Percentiles rank a stretch among this genome's conserved stretches.
Evolutionary conservation across 2,113 vertebrate species (phyloP).

Genomic region (Mesitornis unicolor): DNA sequence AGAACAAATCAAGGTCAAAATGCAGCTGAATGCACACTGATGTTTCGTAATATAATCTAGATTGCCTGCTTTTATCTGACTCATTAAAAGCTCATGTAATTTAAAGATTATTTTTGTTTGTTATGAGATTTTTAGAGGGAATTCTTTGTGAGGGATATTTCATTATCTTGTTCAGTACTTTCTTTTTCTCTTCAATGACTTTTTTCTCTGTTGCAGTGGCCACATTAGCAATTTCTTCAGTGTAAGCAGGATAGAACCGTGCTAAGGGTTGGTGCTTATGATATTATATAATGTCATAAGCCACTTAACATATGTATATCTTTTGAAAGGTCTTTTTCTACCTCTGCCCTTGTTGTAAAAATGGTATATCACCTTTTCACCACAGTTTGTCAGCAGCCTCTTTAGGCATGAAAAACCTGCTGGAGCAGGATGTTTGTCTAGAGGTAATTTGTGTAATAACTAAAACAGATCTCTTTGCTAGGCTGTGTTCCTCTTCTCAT

Average conservation of each 20-base stretch:
- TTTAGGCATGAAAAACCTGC: background rate
- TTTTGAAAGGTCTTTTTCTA: background rate
- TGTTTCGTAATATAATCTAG: slow-evolving; percentile 16
- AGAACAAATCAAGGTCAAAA: slow-evolving; percentile 79
- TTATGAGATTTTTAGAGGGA: background rate
- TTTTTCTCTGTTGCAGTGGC: background rate
- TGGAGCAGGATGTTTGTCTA: background rate
- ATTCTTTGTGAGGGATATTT: background rate
- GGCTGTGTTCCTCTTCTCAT: background rate
- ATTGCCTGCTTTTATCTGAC: slow-evolving; percentile 16
- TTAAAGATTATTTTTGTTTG: slow-evolving; percentile 17
- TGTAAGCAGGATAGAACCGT: background rate
- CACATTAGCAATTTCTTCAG: background rate
- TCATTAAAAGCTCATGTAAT: slow-evolving; percentile 29
- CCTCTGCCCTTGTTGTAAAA: background rate
- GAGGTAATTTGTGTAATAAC: background rate
- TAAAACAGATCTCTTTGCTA: background rate
- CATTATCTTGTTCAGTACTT: background rate
- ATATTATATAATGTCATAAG: background rate
- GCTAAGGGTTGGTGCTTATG: background rate
- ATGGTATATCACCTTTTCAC: background rate
- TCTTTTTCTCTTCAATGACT: background rate
- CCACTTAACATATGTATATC: background rate
- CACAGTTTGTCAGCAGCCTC: background rate
- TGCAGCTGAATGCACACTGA: slow-evolving; percentile 6